phyloP scores from a whole-genome alignment of 2,888 invertebrate genomes.

The Danaus chrysippus region DNA sequence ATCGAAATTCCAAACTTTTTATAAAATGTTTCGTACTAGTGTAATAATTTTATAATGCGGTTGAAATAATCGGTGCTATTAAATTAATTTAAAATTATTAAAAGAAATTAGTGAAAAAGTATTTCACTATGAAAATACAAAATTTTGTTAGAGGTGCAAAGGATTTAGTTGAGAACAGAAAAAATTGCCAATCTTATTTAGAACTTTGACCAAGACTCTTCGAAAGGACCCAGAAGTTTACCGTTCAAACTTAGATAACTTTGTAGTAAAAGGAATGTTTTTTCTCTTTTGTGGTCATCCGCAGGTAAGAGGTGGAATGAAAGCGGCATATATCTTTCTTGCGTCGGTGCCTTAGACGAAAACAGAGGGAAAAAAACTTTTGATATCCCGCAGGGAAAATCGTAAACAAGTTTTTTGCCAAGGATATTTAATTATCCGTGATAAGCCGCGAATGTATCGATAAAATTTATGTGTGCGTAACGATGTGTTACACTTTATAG shows the following conservation, averaged over 20 bases:
- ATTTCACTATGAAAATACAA: not conserved
- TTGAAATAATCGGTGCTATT: too few relatives aligned
- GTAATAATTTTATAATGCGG: too few relatives aligned
- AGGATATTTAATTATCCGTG: slow-evolving; percentile 27
- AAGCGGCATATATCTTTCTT: slow-evolving; percentile 36
- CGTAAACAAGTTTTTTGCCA: slow-evolving; percentile 24
- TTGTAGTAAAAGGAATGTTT: slow-evolving; percentile 27
- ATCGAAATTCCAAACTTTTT: too few relatives aligned
- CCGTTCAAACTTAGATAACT: slow-evolving; percentile 31
- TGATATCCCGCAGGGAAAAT: slow-evolving; percentile 27
- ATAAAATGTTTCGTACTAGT: too few relatives aligned
- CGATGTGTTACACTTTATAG: slow-evolving; percentile 2
- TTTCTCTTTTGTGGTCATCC: slow-evolving; percentile 33
- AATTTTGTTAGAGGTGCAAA: not conserved
- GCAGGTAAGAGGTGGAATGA: slow-evolving; percentile 34
- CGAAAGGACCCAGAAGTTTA: slow-evolving; percentile 30
- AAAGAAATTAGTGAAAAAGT: not conserved
- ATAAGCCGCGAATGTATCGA: slow-evolving; percentile 9
- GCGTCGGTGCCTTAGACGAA: slow-evolving; percentile 32
- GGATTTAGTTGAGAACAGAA: slow-evolving; percentile 16
- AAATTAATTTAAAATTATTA: too few relatives aligned
- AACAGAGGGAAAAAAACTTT: slow-evolving; percentile 32
- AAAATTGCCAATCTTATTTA: slow-evolving; percentile 30
- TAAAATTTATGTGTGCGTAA: slow-evolving; percentile 3
- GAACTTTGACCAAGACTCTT: slow-evolving; percentile 30